These are phyloP conservation scores for Cephus sareptanus DNA, from an alignment of 2,888 invertebrate species.

Conservation along the genomic window DNA sequence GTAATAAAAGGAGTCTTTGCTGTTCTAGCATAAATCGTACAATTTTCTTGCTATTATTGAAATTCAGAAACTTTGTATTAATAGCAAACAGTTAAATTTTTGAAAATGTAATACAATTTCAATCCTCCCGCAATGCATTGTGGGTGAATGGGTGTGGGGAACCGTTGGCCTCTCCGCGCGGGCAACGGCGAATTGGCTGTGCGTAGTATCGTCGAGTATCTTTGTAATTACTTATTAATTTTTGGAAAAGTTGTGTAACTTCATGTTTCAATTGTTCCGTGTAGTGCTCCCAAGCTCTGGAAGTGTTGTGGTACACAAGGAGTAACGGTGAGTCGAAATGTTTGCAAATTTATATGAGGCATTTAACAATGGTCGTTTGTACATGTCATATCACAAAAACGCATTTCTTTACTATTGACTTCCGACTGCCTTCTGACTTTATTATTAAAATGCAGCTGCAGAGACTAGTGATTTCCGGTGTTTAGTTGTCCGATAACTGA, in stretches of 20 bases:
- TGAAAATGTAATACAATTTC: background rate
- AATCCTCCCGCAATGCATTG: background rate
- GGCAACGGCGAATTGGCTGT: background rate
- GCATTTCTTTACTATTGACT: background rate
- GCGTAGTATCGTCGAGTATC: background rate
- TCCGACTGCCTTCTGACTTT: too few species aligned
- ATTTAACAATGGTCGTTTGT: background rate
- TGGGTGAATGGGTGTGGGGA: background rate
- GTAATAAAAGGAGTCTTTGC: background rate
- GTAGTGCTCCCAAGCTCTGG: background rate
- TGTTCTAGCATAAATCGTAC: background rate
- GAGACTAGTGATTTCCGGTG: background rate
- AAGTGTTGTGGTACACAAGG: background rate
- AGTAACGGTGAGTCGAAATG: background rate
- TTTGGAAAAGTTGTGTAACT: background rate
- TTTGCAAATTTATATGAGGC: background rate
- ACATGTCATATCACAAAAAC: background rate
- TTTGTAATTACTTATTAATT: background rate
- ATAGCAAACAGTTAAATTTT: background rate
- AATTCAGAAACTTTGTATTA: background rate
- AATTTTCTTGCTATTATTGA: background rate
- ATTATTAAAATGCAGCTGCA: background rate
- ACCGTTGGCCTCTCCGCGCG: background rate
- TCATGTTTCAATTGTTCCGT: background rate
- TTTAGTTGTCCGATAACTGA: background rate